A percentile compares a stretch with the other conserved stretches of the same genome.
phyloP scores from a whole-genome alignment of 2,888 invertebrate species.

The Camponotus fellah region DNA sequence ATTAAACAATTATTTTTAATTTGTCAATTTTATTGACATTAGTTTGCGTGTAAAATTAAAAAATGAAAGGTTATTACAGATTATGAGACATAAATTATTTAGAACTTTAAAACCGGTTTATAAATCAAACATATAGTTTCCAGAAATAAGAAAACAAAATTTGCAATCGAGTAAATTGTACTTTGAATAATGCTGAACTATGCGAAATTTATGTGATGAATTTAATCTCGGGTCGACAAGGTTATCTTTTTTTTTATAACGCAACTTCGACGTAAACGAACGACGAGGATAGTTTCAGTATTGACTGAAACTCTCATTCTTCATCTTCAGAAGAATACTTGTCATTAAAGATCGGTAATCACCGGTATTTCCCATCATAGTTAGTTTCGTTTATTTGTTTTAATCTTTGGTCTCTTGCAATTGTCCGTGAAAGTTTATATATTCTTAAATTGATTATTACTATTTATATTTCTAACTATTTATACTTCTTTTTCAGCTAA shows the following conservation, averaged over 20 bases:
- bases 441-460: neutral
- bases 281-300: constrained; percentile 71
- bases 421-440: neutral
- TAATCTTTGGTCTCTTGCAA: neutral
- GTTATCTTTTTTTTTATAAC: constrained; percentile 71
- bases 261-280: constrained; percentile 66
- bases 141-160: neutral
- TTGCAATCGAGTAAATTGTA: neutral
- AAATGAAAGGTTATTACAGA: neutral
- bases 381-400: neutral
- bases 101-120: neutral
- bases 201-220: constrained; percentile 30
- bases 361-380: neutral
- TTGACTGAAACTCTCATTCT: constrained; percentile 55
- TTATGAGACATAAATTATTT: neutral
- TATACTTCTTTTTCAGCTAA: constrained; percentile 20
- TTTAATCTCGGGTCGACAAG: constrained; percentile 77
- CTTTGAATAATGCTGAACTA: neutral
- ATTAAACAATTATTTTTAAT: neutral
- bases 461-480: too few species aligned
- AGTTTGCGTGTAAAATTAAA: neutral
- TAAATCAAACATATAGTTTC: neutral
- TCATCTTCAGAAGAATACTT: constrained; percentile 58
- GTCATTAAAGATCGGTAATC: constrained; percentile 18
- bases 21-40: too few species aligned